Percentiles rank a stretch among this genome's conserved stretches.
Evolutionary conservation across 2,113 vertebrate species (phyloP).

Genomic region (Dipodomys stephensi): DNA sequence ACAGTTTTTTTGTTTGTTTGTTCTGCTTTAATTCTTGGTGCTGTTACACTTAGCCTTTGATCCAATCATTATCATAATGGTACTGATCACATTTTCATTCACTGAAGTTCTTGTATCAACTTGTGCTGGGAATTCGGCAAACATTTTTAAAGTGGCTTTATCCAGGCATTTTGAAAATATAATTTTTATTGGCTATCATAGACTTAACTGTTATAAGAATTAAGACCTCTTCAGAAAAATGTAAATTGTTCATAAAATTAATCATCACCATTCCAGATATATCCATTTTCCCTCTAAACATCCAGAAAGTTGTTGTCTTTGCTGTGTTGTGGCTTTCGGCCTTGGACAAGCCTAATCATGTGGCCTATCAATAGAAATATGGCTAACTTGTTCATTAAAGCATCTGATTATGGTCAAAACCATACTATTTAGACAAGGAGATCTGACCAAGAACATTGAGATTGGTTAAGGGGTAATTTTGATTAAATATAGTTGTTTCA

Average conservation of each 20-base stretch:
- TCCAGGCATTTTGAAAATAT: background rate
- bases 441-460: background rate
- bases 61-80: background rate
- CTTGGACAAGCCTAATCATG: background rate
- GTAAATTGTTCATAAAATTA: background rate
- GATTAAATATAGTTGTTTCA: background rate
- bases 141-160: background rate
- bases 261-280: background rate
- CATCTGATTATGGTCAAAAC: background rate
- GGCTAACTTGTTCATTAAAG: background rate
- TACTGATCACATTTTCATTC: background rate
- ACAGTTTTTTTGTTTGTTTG: background rate
- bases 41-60: background rate
- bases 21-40: background rate
- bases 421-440: background rate
- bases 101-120: background rate
- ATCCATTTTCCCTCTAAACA: background rate
- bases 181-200: background rate
- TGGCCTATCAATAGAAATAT: background rate
- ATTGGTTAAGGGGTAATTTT: background rate
- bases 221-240: constrained; percentile 1
- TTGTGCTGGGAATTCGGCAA: background rate
- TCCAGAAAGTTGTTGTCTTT: constrained; percentile 34
- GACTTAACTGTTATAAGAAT: background rate
- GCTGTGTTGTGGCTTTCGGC: background rate